Conservation (phyloP, 2,113 vertebrate species). For the Paracanthobrama guichenoti region DNA sequence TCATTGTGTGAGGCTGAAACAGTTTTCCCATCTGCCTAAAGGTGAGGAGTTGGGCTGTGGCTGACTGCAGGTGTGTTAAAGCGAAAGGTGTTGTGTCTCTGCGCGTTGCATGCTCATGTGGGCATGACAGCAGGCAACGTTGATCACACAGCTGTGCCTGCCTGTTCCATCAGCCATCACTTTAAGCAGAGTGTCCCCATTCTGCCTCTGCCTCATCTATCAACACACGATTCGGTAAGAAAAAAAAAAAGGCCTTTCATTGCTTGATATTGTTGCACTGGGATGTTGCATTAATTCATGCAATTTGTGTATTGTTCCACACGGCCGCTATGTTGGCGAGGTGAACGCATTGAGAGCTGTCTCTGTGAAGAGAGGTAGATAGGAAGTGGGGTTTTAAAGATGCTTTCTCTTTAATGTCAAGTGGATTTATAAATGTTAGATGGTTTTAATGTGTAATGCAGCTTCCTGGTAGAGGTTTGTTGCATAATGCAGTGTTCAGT, state of each 20-base stretch:
- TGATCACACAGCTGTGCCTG: slow-evolving; percentile 34
- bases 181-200: slow-evolving; percentile 43
- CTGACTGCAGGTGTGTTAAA: slow-evolving; percentile 32
- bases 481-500: neutral
- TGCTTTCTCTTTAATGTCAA: slow-evolving; percentile 48
- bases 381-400: slow-evolving; percentile 12
- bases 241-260: slow-evolving; percentile 35
- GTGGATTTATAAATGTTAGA: slow-evolving; percentile 38
- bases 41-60: neutral
- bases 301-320: slow-evolving; percentile 19
- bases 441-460: neutral
- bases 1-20: slow-evolving; percentile 14
- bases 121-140: slow-evolving; percentile 27
- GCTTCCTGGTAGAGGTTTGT: neutral
- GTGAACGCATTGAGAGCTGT: neutral
- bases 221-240: slow-evolving; percentile 31
- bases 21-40: neutral
- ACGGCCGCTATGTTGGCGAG: neutral
- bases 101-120: slow-evolving; percentile 20
- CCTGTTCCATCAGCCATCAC: slow-evolving; percentile 35
- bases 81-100: slow-evolving; percentile 4
- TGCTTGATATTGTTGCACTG: neutral
- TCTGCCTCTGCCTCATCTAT: slow-evolving; percentile 52
- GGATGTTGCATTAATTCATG: slow-evolving; percentile 38
- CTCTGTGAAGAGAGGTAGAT: slow-evolving; percentile 12